Base-by-base conservation (phyloP, 2,888 invertebrate genomes). In the Oscheius sp. region DNA sequence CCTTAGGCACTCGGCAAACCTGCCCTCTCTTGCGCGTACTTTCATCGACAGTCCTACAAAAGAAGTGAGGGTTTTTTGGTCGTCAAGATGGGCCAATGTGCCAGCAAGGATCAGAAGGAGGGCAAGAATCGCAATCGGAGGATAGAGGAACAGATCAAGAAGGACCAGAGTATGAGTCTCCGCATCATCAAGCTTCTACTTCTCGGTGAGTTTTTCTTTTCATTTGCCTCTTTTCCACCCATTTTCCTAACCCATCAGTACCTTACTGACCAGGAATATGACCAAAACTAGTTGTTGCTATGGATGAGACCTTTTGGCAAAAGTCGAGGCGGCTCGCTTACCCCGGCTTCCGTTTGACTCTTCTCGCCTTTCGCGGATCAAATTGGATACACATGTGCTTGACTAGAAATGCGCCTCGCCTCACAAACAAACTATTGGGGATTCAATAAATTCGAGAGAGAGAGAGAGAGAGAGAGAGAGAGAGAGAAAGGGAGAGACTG, bases 111-210 rank as follows among this genome's bases (percentile, higher is more conserved):
- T 76, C 85, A 88, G 60, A 89, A 89, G 74, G 88, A 89, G 53
- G 80, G 80, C 74, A 82, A 85, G 76, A 83, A 84, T 68, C 79
- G 85, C 76, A 89, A 86, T 73, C 81, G 87, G 21, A 80, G 84
- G 51, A 89, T 89, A 74, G 89, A 89, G 42, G 89, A 89, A 53
- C 87, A 88, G 74, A 85, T 89, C 60, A 84, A 86, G 57, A 88
- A 87, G 75, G 89, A 89, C 78, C 88, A 88, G 72, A 85, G 85
- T 42, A 87, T 89, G 88, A 82, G 76, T 55, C 76, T 89, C 47
- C 75, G 89, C 55, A 86, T 88, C 73, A 89, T 89, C 76, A 89
- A 89, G 71, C 76, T 89, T 57, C 78, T 89, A 33, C 80, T 89
- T 33, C 82, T 89, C 51, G 88, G 88, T 89, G 63, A 66, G 79